A percentile compares a stretch with the other conserved stretches of the same genome.
These are phyloP conservation scores for Lepidonotus clava DNA, from an alignment of 2,888 invertebrate species.

Conservation along the genomic window DNA sequence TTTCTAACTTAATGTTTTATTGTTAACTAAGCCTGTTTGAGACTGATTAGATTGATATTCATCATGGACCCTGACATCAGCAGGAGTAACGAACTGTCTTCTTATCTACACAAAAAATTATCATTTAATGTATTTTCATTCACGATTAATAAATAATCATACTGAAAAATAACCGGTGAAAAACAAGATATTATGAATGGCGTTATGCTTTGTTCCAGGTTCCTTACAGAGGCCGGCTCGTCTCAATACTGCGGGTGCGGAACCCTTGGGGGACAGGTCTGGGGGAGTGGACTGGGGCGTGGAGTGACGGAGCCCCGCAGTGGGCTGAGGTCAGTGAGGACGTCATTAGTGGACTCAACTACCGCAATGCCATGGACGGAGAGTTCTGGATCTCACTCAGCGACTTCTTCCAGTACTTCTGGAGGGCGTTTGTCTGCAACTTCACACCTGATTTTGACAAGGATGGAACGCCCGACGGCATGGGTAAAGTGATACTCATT, in stretches of 20 bases:
- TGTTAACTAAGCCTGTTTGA: no score
- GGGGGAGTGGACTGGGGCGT: conserved; percentile 86
- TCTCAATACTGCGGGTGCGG: conserved; percentile 82
- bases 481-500: conserved; percentile 82
- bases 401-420: conserved; percentile 86
- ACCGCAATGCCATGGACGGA: conserved; percentile 83
- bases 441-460: conserved; percentile 88
- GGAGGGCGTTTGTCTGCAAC: conserved; percentile 87
- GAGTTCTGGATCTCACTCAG: conserved; percentile 89
- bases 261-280: conserved; percentile 86
- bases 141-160: no score
- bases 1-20: no score
- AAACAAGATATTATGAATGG: no score
- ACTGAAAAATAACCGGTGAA: no score
- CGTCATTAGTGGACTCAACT: not conserved
- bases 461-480: conserved; percentile 86
- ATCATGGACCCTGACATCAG: no score
- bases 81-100: no score
- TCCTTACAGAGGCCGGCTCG: conserved; percentile 62
- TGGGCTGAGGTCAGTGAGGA: not conserved
- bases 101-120: no score
- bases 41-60: no score
- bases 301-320: conserved; percentile 83
- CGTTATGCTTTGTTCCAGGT: no score
- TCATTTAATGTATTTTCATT: no score